Evolutionary conservation across 1,140 invertebrate species (phyloP), one percentile per base, ranked within the genome.

Genomic region (Vollenhovia emeryi): DNA sequence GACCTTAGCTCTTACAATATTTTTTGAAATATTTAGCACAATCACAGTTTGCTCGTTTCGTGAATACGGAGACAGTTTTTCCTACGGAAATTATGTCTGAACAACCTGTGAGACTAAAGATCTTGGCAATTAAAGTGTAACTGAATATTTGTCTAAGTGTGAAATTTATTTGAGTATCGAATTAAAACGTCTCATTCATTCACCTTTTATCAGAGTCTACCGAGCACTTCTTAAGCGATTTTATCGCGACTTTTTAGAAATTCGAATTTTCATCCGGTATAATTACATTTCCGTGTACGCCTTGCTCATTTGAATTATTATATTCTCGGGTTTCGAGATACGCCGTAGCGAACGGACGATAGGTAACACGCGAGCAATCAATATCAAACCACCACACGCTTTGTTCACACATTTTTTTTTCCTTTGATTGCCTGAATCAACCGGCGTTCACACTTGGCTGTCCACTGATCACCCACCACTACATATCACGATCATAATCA

Each of bases 401-500:
- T 80, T 80, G 21, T 55, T 40, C 33, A 69, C 48, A 80, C 52
- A 43, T 21, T 40, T 30, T 69, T 64, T 62, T 66, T 69, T 64
- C 0, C 55, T 45, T 27, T 64, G 24, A 33, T 64, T 50, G 68
- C 78, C 30, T 80, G 52, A 79, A 71, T 74, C 68, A 62, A 87
- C 64, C 78, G 64, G n/a, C 50, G 33, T 84, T 80, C 48, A 86
- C 85, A 73, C 36, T 71, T 80, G 64, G 78, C 78, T 80, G 64
- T 50, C 27, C 57, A 78, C 57, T 21, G 57, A 62, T 30, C 36
- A 18, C 11, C 15, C 33, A 40, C 45, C 24, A 50, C 27, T 48
- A 71, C 45, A n/a, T n/a, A 76, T 86, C 85, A 89, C 73, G 45
- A 73, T 82, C 43, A 27, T 87, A 79, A 84, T 86, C 87, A 78